A percentile compares a stretch with the other conserved stretches of the same genome.
Conservation (phyloP, 23 tunicate genomes). For the Phallusia fumigata region DNA sequence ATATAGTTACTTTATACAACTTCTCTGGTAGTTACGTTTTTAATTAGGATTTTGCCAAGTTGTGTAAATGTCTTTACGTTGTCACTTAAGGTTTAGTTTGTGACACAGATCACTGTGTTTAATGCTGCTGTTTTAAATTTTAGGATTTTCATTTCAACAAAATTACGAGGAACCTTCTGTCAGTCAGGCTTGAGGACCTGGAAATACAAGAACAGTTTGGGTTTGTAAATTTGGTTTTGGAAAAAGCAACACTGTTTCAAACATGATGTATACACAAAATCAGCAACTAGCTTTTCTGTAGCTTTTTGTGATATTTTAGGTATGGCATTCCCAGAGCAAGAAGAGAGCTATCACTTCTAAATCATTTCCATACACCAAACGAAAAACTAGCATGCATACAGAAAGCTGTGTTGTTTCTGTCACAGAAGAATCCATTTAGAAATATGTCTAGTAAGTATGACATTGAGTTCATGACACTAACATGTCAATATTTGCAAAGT, state of each 20-base stretch:
- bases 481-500: no score
- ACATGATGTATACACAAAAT: no score
- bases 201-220: slow-evolving; percentile 61
- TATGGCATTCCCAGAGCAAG: slow-evolving; percentile 53
- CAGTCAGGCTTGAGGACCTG: slow-evolving; percentile 44
- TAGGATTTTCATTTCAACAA: slow-evolving; percentile 71
- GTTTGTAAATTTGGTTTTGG: slow-evolving; percentile 24
- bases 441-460: no score
- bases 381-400: slow-evolving; percentile 62
- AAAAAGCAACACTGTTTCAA: no score
- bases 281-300: no score
- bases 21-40: no score
- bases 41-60: no score
- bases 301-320: slow-evolving; percentile 23
- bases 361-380: slow-evolving; percentile 32
- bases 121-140: background rate
- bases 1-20: no score
- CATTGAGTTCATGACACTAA: no score
- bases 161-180: slow-evolving; percentile 49
- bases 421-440: background rate
- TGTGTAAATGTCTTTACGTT: no score
- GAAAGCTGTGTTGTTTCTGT: slow-evolving; percentile 24
- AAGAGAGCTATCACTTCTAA: slow-evolving; percentile 49
- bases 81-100: no score
- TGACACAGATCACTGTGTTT: no score